Base-by-base conservation (phyloP, 2,113 vertebrate species). In the Ivindomyrus marchei region DNA sequence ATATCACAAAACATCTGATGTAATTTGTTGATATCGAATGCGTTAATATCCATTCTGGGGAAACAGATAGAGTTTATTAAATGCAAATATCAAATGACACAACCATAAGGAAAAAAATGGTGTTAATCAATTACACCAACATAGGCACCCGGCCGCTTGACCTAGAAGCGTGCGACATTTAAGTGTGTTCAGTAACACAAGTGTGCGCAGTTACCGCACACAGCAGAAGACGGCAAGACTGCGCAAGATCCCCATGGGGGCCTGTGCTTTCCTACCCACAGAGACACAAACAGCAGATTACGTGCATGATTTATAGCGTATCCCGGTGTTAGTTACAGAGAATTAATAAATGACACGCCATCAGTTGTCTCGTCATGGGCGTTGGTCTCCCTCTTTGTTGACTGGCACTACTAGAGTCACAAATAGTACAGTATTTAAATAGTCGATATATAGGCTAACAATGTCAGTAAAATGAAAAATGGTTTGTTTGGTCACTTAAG, bases 311-410 rank as follows among this genome's bases (percentile, higher is more conserved):
- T 85, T 46, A 89, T 62, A n/a, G 39, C 50, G 24, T 19, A 45
- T 89, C 74, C 31, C 83, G 11, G 39, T 46, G 80, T 46, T 89
- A 24, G 83, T 85, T 27, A 85, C 17, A 85, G 74, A 19, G 42
- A 58, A 89, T 56, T 62, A 56, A 89, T 89, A 45, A 89, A 85
- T 85, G 19, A 85, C 42, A 62, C 56, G 52, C 52, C 80, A 66
- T 46, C 77, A 84, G 56, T 21, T 10, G 24, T 85, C 80, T 53
- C 36, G 9, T 62, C 52, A 89, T 62, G 80, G 53, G 50, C 36
- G 45, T 47, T 52, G 39, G 42, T 17, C 50, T 85, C 21, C 50
- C 89, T 53, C 42, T 89, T 53, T 62, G 50, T 53, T 89, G 89
- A 85, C 39, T 85, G 80, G 39, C 24, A 21, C 45, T 49, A 45